Evolutionary conservation across 2,113 vertebrate species (phyloP).

Genomic region (Phrynosoma platyrhinos): DNA sequence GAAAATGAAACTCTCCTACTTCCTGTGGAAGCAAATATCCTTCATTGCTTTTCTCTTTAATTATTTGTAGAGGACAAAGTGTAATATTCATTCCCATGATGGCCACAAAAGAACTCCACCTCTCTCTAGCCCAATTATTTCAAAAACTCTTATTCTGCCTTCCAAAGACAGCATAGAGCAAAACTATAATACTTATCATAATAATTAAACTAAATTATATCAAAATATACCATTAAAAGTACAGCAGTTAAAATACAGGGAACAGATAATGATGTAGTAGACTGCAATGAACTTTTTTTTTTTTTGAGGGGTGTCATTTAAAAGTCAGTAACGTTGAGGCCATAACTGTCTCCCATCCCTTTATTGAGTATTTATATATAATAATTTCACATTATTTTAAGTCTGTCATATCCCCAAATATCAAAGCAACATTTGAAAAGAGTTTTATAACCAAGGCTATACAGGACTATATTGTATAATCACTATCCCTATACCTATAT

Average conservation of each 20-base stretch:
- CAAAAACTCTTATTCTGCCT: not conserved
- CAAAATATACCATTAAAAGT: not conserved
- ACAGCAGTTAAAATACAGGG: not conserved
- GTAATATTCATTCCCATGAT: not conserved
- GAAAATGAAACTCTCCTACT: conserved; percentile 85
- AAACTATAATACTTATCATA: not conserved
- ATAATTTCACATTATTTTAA: not conserved
- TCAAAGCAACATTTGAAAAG: not conserved
- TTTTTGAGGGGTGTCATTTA: not conserved
- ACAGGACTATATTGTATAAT: not conserved
- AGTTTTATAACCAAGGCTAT: not conserved
- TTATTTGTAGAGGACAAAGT: not conserved
- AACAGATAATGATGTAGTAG: not conserved
- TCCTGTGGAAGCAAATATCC: conserved; percentile 93
- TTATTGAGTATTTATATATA: not conserved
- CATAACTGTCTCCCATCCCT: not conserved
- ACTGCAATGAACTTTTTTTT: not conserved
- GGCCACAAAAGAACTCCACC: not conserved
- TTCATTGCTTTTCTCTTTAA: conserved; percentile 59
- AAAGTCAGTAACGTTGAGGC: not conserved
- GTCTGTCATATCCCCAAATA: not conserved
- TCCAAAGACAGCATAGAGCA: not conserved
- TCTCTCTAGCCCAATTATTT: not conserved
- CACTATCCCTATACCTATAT: not conserved
- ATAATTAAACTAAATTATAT: not conserved